phyloP scores from a whole-genome alignment of 2,888 invertebrate genomes.

The Cataglyphis albicans region DNA sequence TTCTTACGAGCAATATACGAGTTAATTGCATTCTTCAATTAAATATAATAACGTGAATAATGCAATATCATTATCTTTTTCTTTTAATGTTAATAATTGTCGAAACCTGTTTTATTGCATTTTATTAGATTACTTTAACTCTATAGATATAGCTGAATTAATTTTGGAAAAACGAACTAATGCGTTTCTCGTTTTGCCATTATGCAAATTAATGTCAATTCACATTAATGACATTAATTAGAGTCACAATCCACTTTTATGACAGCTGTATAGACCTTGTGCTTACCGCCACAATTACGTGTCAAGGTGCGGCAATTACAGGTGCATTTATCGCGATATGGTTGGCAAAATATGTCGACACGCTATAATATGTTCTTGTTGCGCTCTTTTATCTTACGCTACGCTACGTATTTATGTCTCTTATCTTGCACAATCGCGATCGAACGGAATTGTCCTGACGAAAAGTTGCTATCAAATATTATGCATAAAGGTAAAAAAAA shows the following conservation, averaged over 20 bases:
- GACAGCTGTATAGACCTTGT: neutral
- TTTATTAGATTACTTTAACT: conserved; percentile 9
- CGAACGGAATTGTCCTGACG: conserved; percentile 22
- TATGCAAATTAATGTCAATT: neutral
- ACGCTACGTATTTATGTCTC: conserved; percentile 49
- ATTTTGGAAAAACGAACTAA: neutral
- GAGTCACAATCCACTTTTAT: conserved; percentile 26
- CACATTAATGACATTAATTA: conserved; percentile 12
- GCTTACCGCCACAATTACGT: conserved; percentile 48
- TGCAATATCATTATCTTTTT: neutral
- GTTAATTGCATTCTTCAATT: neutral
- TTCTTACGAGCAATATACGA: neutral
- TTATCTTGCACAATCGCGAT: conserved; percentile 43
- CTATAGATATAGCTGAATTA: neutral
- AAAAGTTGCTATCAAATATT: conserved; percentile 12
- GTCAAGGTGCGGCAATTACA: conserved; percentile 57
- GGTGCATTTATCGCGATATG: conserved; percentile 61
- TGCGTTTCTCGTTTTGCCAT: neutral
- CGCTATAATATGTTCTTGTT: conserved; percentile 44
- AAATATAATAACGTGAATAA: neutral
- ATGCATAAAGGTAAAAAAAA: neutral
- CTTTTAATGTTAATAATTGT: neutral
- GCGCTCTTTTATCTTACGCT: conserved; percentile 25
- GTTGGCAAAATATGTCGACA: conserved; percentile 50
- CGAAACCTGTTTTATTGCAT: conserved; percentile 4